Evolutionary conservation across 53 echinoderm and acorn worm species (phyloP).

Genomic region (Crossaster papposus): DNA sequence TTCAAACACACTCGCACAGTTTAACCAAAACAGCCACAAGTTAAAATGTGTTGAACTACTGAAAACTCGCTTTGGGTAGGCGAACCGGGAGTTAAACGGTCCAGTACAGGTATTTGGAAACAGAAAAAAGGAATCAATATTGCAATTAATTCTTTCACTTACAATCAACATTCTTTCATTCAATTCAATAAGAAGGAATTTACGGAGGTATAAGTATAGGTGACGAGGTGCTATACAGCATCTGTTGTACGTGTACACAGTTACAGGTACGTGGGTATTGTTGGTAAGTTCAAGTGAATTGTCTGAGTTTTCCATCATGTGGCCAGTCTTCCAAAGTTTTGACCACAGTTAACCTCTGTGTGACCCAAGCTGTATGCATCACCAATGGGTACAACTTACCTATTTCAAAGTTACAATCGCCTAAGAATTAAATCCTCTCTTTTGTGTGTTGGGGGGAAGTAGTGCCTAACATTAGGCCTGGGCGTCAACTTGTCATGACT

Average conservation of each 20-base stretch:
- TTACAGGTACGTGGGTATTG: background rate
- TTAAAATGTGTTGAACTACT: no score
- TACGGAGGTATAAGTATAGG: background rate
- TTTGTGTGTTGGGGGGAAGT: background rate
- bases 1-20: no score
- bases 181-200: background rate
- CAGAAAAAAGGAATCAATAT: background rate
- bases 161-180: background rate
- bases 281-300: constrained; percentile 7
- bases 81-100: no score
- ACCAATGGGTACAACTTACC: background rate
- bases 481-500: constrained; percentile 4
- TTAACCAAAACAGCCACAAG: no score
- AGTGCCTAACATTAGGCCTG: background rate
- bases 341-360: constrained; percentile 19
- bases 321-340: background rate
- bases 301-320: constrained; percentile 38
- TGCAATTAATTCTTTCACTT: background rate
- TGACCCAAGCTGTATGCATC: background rate
- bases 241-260: constrained; percentile 5
- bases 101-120: background rate
- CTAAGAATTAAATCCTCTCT: background rate
- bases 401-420: background rate
- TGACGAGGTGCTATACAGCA: no score
- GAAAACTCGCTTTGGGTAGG: no score